A percentile compares a stretch with the other conserved stretches of the same genome.
Conservation (phyloP, 2,888 invertebrate species). For the Tolmerus cingulatus region DNA sequence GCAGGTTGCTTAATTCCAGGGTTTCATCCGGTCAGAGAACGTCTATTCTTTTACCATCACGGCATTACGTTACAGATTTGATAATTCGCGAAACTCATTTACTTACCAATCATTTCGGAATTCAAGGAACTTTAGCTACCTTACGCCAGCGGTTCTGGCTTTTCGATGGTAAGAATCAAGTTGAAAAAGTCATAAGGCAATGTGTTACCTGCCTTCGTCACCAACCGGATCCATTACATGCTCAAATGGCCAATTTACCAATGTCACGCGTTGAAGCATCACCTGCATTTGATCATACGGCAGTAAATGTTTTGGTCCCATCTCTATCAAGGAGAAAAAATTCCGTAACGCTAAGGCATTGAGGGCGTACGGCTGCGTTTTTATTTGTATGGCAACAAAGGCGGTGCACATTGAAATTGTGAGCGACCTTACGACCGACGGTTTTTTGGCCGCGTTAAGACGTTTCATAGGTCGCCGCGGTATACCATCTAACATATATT, state of each 20-base stretch:
- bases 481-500: neutral
- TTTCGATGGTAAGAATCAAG: neutral
- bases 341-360: neutral
- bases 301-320: neutral
- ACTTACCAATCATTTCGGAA: neutral
- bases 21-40: too few species aligned
- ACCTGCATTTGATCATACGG: neutral
- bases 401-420: neutral
- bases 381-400: neutral
- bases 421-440: neutral
- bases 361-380: neutral
- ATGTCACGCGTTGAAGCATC: neutral
- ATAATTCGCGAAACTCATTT: neutral
- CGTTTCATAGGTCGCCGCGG: neutral
- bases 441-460: neutral
- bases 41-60: too few species aligned
- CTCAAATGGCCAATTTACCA: neutral
- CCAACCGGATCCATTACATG: neutral
- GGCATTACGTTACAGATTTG: too few species aligned
- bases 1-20: too few species aligned
- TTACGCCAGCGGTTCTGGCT: neutral
- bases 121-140: neutral
- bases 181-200: neutral
- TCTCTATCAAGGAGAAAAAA: neutral
- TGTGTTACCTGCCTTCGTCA: neutral